Evolutionary conservation across 2,888 invertebrate genomes (phyloP).

Genomic region (Amiota minor): DNA sequence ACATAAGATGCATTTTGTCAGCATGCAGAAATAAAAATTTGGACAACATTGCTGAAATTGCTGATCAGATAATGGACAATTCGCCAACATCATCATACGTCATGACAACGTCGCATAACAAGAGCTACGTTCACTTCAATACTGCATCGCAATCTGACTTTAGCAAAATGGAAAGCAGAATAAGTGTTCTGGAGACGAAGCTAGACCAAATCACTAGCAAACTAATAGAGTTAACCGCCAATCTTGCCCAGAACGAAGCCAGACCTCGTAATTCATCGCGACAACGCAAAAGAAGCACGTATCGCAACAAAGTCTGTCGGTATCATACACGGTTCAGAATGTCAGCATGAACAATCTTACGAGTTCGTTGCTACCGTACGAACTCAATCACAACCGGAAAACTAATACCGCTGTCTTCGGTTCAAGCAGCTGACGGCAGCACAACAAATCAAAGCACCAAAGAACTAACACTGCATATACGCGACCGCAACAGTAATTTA

Average conservation of each 20-base stretch:
- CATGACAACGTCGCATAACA: too few species aligned
- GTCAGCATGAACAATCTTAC: too few species aligned
- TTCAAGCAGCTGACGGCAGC: neutral
- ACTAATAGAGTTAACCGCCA: too few species aligned
- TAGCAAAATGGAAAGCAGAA: constrained; percentile 3
- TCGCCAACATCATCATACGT: neutral
- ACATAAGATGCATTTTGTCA: neutral
- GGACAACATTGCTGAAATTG: constrained; percentile 3
- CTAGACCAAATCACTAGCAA: neutral
- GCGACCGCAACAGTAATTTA: neutral
- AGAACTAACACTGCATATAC: neutral
- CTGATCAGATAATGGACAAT: neutral
- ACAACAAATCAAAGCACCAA: constrained; percentile 5
- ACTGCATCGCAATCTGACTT: neutral
- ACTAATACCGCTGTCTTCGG: neutral
- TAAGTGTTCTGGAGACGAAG: neutral
- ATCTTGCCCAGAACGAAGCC: too few species aligned
- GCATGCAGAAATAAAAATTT: neutral
- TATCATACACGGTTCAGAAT: too few species aligned
- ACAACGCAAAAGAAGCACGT: too few species aligned
- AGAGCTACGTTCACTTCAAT: too few species aligned
- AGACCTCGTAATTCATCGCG: too few species aligned
- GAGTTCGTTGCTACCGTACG: too few species aligned
- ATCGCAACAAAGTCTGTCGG: too few species aligned
- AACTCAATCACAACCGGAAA: too few species aligned